Conservation (phyloP, 1,140 invertebrate genomes). For the Atta cephalotes region DNA sequence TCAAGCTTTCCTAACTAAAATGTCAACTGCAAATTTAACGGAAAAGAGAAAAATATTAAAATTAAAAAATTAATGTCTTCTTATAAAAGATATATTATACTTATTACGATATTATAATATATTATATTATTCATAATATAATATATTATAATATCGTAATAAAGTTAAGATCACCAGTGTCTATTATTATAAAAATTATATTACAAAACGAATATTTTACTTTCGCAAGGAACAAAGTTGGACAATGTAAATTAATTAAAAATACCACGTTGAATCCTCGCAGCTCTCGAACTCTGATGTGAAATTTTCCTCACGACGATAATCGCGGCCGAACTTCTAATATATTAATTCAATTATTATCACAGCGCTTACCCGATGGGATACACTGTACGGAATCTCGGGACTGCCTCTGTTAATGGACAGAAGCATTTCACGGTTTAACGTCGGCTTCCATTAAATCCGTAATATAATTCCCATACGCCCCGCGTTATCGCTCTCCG, state of each 20-base stretch:
- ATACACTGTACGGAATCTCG: slow-evolving; percentile 25
- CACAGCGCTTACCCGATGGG: slow-evolving; percentile 21
- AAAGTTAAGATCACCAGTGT: background rate
- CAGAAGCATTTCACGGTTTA: slow-evolving; percentile 58
- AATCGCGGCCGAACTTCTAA: slow-evolving; percentile 34
- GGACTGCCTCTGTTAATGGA: slow-evolving; percentile 41
- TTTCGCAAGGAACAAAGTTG: background rate
- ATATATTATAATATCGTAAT: background rate
- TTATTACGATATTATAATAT: background rate
- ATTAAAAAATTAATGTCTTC: background rate
- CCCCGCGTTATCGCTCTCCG: slow-evolving; percentile 24
- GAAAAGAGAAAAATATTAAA: background rate
- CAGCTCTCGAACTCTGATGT: background rate
- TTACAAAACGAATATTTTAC: background rate
- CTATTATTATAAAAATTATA: background rate
- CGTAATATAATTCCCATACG: slow-evolving; percentile 43
- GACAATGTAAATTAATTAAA: background rate
- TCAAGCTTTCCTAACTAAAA: background rate
- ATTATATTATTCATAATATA: background rate
- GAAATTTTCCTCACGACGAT: slow-evolving; percentile 25
- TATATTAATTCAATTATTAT: slow-evolving; percentile 57
- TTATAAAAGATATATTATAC: background rate
- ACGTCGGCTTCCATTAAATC: slow-evolving; percentile 46
- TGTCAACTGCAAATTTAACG: background rate
- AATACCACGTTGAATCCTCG: background rate